These are phyloP conservation scores for Lepeophtheirus nordmannii DNA, from an alignment of 2,888 invertebrate genomes.

Conservation along the genomic window DNA sequence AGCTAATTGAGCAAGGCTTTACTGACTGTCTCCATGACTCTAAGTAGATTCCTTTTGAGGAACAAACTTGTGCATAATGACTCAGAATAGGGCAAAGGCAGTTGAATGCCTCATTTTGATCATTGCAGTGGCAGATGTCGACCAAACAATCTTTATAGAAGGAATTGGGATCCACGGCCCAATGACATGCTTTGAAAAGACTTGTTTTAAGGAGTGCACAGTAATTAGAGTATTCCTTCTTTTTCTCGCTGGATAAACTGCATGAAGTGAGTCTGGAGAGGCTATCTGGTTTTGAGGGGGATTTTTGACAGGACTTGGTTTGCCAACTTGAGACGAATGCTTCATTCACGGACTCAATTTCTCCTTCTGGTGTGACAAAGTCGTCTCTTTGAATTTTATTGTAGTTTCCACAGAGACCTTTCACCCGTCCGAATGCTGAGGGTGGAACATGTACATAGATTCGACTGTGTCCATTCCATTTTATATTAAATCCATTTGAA, in stretches of 20 bases:
- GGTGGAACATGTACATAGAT: constrained; percentile 67
- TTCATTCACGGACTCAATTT: constrained; percentile 54
- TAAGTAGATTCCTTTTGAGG: constrained; percentile 50
- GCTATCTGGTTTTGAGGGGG: constrained; percentile 25
- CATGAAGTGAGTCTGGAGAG: constrained; percentile 29
- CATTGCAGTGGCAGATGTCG: constrained; percentile 65
- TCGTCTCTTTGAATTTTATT: constrained; percentile 70
- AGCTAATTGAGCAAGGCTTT: constrained; percentile 41
- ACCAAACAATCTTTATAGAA: constrained; percentile 67
- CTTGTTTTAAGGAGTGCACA: constrained; percentile 5
- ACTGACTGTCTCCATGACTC: constrained; percentile 53
- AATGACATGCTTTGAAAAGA: constrained; percentile 52
- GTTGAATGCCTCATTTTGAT: constrained; percentile 34
- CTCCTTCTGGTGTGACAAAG: constrained; percentile 59
- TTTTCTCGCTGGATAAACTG: not conserved
- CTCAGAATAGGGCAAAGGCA: constrained; percentile 70
- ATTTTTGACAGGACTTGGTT: constrained; percentile 42
- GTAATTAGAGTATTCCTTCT: constrained; percentile 7
- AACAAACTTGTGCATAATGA: constrained; percentile 65
- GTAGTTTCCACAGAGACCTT: constrained; percentile 79
- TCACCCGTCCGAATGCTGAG: constrained; percentile 42
- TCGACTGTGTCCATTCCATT: constrained; percentile 77
- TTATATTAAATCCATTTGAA: constrained; percentile 55
- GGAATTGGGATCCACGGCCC: constrained; percentile 58
- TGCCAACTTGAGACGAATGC: constrained; percentile 73